Conservation (phyloP, 1,140 invertebrate genomes). For the Drosophila punjabiensis region DNA sequence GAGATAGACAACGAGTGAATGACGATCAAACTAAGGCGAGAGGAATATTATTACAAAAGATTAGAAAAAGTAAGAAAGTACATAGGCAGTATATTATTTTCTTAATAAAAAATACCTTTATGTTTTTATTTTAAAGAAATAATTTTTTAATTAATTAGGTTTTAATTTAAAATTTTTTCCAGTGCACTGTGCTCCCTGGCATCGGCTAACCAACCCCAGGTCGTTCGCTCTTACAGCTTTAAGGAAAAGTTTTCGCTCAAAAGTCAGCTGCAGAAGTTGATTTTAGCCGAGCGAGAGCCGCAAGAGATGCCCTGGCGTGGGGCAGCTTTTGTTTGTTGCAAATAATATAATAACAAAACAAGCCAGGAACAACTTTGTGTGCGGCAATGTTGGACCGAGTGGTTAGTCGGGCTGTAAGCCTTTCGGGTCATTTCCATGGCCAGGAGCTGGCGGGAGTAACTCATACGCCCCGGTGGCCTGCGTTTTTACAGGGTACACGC, state of each 20-base stretch:
- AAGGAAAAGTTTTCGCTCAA: constrained; percentile 73
- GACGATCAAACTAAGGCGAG: too few species aligned
- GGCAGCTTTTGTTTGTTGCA: constrained; percentile 72
- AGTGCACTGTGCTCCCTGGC: background rate
- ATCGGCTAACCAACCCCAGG: constrained; percentile 23
- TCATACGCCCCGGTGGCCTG: constrained; percentile 1
- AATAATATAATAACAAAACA: constrained; percentile 72
- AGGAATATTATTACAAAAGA: too few species aligned
- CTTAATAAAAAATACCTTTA: too few species aligned
- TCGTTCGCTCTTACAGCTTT: constrained; percentile 55
- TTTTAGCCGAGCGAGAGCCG: constrained; percentile 54
- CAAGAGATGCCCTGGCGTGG: constrained; percentile 15
- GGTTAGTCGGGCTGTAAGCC: constrained; percentile 2
- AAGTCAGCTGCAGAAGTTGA: constrained; percentile 82
- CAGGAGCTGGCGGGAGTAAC: background rate
- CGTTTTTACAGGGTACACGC: constrained; percentile 17
- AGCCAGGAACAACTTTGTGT: constrained; percentile 4
- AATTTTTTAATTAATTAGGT: background rate
- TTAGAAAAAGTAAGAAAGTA: too few species aligned
- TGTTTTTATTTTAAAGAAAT: background rate
- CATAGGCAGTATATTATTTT: background rate
- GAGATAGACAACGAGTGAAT: background rate
- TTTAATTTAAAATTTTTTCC: background rate
- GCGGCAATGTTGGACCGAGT: background rate
- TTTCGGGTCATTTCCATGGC: background rate